phyloP scores from a whole-genome alignment of 2,888 invertebrate species.

The Oscheius sp. region DNA sequence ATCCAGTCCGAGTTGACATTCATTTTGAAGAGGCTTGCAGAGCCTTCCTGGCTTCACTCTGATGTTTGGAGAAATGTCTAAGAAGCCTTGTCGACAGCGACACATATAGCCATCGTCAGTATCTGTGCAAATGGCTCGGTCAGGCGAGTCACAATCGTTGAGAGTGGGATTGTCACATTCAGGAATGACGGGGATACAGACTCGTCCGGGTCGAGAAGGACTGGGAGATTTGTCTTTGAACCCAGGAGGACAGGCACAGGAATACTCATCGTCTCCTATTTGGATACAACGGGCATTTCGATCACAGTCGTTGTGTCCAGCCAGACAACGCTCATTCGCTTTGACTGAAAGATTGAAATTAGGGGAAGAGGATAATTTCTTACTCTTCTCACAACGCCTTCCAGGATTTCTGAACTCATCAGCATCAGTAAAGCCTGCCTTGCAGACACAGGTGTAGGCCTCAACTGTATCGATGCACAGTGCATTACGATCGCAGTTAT shows the following conservation, averaged over 20 bases:
- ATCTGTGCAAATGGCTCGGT: constrained; percentile 67
- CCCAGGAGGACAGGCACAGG: constrained; percentile 64
- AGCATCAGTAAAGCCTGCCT: constrained; percentile 66
- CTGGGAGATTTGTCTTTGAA: constrained; percentile 64
- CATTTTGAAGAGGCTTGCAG: constrained; percentile 68
- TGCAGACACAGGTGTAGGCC: constrained; percentile 61
- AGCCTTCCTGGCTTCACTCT: constrained; percentile 64
- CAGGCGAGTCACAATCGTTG: constrained; percentile 65
- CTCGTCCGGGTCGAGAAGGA: constrained; percentile 50
- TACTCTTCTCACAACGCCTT: constrained; percentile 61
- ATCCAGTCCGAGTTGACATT: constrained; percentile 57
- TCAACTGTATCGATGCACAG: constrained; percentile 69
- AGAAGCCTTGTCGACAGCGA: constrained; percentile 57
- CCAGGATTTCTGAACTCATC: constrained; percentile 70
- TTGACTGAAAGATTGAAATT: constrained; percentile 39
- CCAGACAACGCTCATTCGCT: constrained; percentile 61
- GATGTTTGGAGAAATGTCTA: constrained; percentile 68
- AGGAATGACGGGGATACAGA: constrained; percentile 60
- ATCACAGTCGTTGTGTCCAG: constrained; percentile 69
- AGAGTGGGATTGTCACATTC: constrained; percentile 65
- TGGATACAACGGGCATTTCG: constrained; percentile 66
- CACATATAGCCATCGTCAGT: constrained; percentile 65
- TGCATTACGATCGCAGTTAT: constrained; percentile 65
- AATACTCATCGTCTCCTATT: constrained; percentile 63
- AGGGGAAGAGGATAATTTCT: background rate